A percentile compares a stretch with the other conserved stretches of the same genome.
Evolutionary conservation across 2,797 vertebrate genomes (phyloP).

Genomic region (Orientallactaga sibirica): DNA sequence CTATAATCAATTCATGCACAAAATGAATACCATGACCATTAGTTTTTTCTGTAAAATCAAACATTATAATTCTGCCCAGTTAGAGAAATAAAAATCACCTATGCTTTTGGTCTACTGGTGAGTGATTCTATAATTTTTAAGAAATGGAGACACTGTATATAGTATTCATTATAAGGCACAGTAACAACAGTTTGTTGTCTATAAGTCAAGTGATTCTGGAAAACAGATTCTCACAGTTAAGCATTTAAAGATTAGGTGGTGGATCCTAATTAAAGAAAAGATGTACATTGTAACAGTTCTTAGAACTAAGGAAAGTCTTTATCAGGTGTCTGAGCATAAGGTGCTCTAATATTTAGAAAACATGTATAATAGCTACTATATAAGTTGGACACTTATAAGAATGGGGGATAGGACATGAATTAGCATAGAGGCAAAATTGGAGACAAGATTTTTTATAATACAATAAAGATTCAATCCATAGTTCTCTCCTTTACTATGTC

Average conservation of each 20-base stretch:
- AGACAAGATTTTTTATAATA: slow-evolving; percentile 52
- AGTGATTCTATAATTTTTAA: slow-evolving; percentile 58
- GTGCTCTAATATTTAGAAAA: slow-evolving; percentile 72
- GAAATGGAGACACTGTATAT: slow-evolving; percentile 48
- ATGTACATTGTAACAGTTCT: slow-evolving; percentile 60
- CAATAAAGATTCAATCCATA: slow-evolving; percentile 26
- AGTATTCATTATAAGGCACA: slow-evolving; percentile 64
- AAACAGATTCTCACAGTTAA: slow-evolving; percentile 50
- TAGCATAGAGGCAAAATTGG: not conserved
- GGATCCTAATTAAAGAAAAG: slow-evolving; percentile 71
- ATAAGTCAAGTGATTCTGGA: slow-evolving; percentile 63
- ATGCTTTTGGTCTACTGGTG: slow-evolving; percentile 50
- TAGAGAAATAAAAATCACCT: slow-evolving; percentile 64
- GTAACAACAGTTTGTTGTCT: slow-evolving; percentile 70
- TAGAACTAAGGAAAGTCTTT: slow-evolving; percentile 69
- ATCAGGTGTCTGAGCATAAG: slow-evolving; percentile 69
- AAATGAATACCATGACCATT: slow-evolving; percentile 67
- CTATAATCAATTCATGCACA: slow-evolving; percentile 54
- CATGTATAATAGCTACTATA: slow-evolving; percentile 58
- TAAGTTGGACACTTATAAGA: slow-evolving; percentile 67
- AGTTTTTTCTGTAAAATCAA: slow-evolving; percentile 66
- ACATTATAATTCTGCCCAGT: slow-evolving; percentile 61
- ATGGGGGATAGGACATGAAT: slow-evolving; percentile 60
- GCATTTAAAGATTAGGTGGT: slow-evolving; percentile 60
- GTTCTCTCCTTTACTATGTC: slow-evolving; percentile 1